These are phyloP conservation scores for Zaprionus ghesquierei DNA, from an alignment of 1,140 invertebrate genomes.

Conservation along the genomic window DNA sequence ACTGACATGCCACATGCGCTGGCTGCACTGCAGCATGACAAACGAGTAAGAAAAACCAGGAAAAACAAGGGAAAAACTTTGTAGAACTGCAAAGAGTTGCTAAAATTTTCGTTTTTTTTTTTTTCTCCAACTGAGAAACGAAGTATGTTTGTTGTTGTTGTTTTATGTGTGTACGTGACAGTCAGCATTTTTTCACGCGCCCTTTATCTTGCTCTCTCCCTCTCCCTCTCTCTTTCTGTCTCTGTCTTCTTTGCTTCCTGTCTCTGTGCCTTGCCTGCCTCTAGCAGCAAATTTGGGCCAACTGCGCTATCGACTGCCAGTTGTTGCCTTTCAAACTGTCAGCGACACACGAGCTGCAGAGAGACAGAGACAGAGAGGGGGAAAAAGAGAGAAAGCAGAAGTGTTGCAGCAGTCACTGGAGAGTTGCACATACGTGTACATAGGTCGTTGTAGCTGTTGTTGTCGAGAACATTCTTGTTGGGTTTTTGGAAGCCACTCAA, in stretches of 20 bases:
- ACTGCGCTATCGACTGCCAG: slow-evolving; percentile 75
- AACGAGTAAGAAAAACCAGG: slow-evolving; percentile 16
- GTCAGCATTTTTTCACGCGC: slow-evolving; percentile 30
- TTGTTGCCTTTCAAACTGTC: slow-evolving; percentile 68
- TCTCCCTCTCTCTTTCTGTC: background rate
- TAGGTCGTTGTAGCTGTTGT: slow-evolving; percentile 13
- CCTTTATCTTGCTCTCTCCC: background rate
- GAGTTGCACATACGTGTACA: slow-evolving; percentile 55
- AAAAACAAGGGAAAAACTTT: background rate
- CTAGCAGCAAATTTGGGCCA: slow-evolving; percentile 60
- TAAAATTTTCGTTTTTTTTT: slow-evolving; percentile 23
- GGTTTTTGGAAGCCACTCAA: slow-evolving; percentile 45
- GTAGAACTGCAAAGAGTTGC: slow-evolving; percentile 40
- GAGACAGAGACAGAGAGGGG: background rate
- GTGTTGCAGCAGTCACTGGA: slow-evolving; percentile 56
- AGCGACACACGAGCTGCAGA: slow-evolving; percentile 39
- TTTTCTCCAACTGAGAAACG: no score
- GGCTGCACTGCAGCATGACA: slow-evolving; percentile 63
- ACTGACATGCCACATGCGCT: slow-evolving; percentile 62
- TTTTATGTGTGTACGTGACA: slow-evolving; percentile 53
- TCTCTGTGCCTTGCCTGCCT: background rate
- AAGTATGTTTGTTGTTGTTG: slow-evolving; percentile 6
- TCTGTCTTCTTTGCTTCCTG: background rate
- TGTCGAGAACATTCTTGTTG: background rate
- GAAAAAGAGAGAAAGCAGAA: slow-evolving; percentile 17